These are phyloP conservation scores for Melanotaenia maccullochi DNA, from an alignment of 2,797 vertebrate species.

Conservation along the genomic window DNA sequence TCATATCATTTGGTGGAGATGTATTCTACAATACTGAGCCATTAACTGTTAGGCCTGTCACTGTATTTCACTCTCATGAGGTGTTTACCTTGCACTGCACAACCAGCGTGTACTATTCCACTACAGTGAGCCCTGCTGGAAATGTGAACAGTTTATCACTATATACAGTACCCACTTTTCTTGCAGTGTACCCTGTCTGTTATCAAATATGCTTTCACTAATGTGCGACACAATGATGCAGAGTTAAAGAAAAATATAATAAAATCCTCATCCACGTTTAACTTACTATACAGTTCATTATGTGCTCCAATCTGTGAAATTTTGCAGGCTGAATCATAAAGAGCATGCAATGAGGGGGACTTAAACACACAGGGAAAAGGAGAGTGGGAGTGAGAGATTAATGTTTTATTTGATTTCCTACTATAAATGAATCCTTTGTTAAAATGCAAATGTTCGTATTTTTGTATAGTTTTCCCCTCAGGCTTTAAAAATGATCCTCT, in stretches of 20 bases:
- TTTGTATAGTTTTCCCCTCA: conserved; percentile 36
- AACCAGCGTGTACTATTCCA: conserved; percentile 46
- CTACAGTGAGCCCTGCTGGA: conserved; percentile 35
- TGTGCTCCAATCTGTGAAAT: conserved; percentile 41
- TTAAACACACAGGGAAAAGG: conserved; percentile 22
- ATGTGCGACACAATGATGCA: conserved; percentile 15
- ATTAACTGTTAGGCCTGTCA: conserved; percentile 68
- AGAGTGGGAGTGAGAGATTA: conserved; percentile 43
- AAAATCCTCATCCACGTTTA: conserved; percentile 55
- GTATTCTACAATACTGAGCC: conserved; percentile 49
- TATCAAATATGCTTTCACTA: conserved; percentile 19
- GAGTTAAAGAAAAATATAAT: conserved; percentile 45
- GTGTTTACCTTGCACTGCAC: conserved; percentile 61
- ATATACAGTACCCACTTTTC: conserved; percentile 24
- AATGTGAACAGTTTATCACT: conserved; percentile 40
- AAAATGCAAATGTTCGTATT: conserved; percentile 65
- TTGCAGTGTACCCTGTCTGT: conserved; percentile 26
- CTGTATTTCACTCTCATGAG: conserved; percentile 67
- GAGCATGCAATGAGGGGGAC: conserved; percentile 31
- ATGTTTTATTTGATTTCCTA: conserved; percentile 67
- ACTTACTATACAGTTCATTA: conserved; percentile 55
- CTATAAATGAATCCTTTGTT: conserved; percentile 65
- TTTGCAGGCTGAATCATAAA: conserved; percentile 54
- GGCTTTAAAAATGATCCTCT: conserved; percentile 42
- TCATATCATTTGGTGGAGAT: conserved; percentile 56